Conservation (phyloP, 1,140 invertebrate genomes). For the Heliconius himera region DNA sequence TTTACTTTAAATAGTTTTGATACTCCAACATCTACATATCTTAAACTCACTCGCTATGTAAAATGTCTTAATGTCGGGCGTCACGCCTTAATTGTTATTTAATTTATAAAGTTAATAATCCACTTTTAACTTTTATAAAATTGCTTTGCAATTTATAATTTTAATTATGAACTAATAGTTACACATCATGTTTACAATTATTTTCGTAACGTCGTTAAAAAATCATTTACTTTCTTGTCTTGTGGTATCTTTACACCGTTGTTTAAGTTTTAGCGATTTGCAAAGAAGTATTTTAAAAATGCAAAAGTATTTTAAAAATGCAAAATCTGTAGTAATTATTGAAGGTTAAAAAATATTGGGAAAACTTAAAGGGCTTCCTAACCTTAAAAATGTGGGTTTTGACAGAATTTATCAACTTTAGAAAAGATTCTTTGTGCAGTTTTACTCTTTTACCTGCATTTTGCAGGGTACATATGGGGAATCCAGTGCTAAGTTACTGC, state of each 20-base stretch:
- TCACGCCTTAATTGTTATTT: constrained; percentile 1
- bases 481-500: no score
- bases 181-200: not conserved
- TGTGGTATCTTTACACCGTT: not conserved
- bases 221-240: not conserved
- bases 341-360: not conserved
- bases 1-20: no score
- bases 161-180: constrained; percentile 3
- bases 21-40: no score
- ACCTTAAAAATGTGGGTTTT: not conserved
- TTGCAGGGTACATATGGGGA: no score
- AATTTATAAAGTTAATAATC: not conserved
- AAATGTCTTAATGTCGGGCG: not conserved
- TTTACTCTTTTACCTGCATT: not conserved
- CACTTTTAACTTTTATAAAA: not conserved
- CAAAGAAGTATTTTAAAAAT: not conserved
- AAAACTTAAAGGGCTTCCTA: not conserved
- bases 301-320: not conserved
- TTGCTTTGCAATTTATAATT: not conserved
- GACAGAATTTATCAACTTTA: not conserved
- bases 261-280: not conserved
- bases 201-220: not conserved
- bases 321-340: not conserved
- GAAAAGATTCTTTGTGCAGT: not conserved
- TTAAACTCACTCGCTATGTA: no score